Evolutionary conservation across 1,140 invertebrate genomes (phyloP).

Genomic region (Drosophila sturtevanti): DNA sequence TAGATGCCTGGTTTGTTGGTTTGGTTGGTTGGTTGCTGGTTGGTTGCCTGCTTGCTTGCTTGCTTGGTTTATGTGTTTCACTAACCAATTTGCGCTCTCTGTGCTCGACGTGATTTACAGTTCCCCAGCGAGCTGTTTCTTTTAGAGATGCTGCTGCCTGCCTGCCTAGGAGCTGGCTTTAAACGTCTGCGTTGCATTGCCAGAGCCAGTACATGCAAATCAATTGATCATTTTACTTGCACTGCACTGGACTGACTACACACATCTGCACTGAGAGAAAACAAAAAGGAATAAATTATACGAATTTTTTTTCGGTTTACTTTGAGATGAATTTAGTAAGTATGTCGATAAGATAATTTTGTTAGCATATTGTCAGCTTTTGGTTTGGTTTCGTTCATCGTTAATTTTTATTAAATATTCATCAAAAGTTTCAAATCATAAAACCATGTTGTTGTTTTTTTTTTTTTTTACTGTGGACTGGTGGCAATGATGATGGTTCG

Average conservation of each 20-base stretch:
- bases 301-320: too few relatives aligned
- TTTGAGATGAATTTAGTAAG: background rate
- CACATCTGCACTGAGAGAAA: background rate
- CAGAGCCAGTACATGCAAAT: conserved; percentile 58
- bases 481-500: conserved; percentile 40
- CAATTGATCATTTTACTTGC: conserved; percentile 75
- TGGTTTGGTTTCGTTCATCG: background rate
- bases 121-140: conserved; percentile 70
- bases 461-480: conserved; percentile 12
- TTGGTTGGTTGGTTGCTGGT: background rate
- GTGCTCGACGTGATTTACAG: conserved; percentile 76
- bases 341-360: too few relatives aligned
- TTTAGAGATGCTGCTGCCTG: background rate
- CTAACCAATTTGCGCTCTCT: conserved; percentile 76
- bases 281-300: background rate
- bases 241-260: conserved; percentile 3
- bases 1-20: background rate
- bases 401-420: background rate
- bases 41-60: conserved; percentile 25
- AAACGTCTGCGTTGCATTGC: conserved; percentile 11
- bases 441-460: background rate
- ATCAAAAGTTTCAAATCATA: background rate
- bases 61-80: conserved; percentile 56
- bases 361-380: background rate
- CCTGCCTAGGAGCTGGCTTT: conserved; percentile 26